phyloP scores from a whole-genome alignment of 2,797 vertebrate species.

The Discoglossus pictus region DNA sequence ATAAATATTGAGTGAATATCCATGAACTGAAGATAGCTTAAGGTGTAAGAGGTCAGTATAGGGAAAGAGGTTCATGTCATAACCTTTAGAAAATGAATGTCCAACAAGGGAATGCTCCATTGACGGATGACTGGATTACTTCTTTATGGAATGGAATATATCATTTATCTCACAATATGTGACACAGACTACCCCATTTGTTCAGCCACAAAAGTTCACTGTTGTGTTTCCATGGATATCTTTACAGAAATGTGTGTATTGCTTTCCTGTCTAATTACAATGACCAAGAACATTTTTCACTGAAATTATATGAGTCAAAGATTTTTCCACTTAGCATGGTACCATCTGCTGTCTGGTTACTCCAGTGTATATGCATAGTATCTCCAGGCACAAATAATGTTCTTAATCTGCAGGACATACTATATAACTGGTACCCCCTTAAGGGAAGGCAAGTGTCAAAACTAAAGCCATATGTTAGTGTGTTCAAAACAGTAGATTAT shows the following conservation, averaged over 20 bases:
- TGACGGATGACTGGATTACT: too few relatives aligned
- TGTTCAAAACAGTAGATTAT: not conserved
- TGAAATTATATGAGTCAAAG: slow-evolving; percentile 33
- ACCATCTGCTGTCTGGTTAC: slow-evolving; percentile 45
- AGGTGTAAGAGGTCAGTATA: too few relatives aligned
- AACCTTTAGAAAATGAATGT: too few relatives aligned
- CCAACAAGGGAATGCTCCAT: too few relatives aligned
- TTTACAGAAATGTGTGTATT: slow-evolving; percentile 6
- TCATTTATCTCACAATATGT: too few relatives aligned
- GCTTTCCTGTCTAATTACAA: slow-evolving; percentile 6
- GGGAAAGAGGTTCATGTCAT: too few relatives aligned
- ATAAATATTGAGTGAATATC: too few relatives aligned
- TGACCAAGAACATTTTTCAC: slow-evolving; percentile 10
- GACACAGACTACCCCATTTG: too few relatives aligned
- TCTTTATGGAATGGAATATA: too few relatives aligned
- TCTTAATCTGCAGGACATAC: not conserved
- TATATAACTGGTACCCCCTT: slow-evolving; percentile 23
- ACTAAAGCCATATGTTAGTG: slow-evolving; percentile 8
- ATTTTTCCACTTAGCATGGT: slow-evolving; percentile 34
- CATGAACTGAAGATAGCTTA: too few relatives aligned
- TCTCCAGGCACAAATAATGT: slow-evolving; percentile 20
- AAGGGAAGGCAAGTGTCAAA: slow-evolving; percentile 23
- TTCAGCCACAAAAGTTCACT: too few relatives aligned
- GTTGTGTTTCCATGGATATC: slow-evolving; percentile 4
- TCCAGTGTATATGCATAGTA: slow-evolving; percentile 40